Base-by-base conservation (phyloP, 2,888 invertebrate species). In the Nudaria mundana region DNA sequence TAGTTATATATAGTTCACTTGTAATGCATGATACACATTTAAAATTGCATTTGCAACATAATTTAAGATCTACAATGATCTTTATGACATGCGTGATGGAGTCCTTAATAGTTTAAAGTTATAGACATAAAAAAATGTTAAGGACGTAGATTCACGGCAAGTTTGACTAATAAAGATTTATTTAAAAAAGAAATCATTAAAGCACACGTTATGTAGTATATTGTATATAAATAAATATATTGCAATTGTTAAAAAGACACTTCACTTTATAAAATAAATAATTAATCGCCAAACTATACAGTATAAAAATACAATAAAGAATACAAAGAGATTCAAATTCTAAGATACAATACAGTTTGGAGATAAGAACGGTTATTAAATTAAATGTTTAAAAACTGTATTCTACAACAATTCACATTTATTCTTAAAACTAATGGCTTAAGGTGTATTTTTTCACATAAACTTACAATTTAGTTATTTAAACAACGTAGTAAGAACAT, bases 1-100 rank as follows among this genome's bases (percentile, higher is more conserved):
- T 83, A 83, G 70, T 75, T 80, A 84, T 76, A 80, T 68, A 66
- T 74, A 83, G 71, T 73, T 73, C 54, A 66, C 50, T 56, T 42
- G 52, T 54, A 42, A 65, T 56, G 66, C 69, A 66, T 71, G 70
- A 47, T 65, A 71, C 65, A 70, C 70, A 71, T 63, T 63, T 63
- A 59, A 52, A 61, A 63, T 59, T 61, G 62, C 59, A 45, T 57
- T 50, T 58, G 63, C 55, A 59, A 62, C 60, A 31, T 41, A 51
- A 56, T 49, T 37, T 50, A 48, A 51, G 47, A 46, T 48, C 52
- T 47, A 56, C 52, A 14, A 14, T n/a, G n/a, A 28, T 14, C 14
- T 51, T 51, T 55, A 52, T 8, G 22, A 30, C 37, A 20, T 45
- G 51, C 36, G 46, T 44, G 38, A 49, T 51, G 48, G 35, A 54